phyloP scores from a whole-genome alignment of 35 echinoderm and acorn worm species.

The Apostichopus californicus region DNA sequence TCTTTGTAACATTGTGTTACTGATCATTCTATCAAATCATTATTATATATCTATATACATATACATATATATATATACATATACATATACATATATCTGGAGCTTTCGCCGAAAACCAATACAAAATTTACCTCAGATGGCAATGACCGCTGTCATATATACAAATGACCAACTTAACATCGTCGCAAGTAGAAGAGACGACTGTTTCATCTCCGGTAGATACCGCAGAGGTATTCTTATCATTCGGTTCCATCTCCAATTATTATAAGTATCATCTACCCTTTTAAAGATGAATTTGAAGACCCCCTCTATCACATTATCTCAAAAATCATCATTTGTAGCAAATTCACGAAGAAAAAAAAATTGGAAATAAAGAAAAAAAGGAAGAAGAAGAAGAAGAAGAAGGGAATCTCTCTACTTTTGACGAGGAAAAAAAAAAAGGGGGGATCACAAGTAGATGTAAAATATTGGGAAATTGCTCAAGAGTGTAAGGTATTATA shows the following conservation, averaged over 20 bases:
- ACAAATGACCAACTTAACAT: neutral
- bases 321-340: conserved; percentile 29
- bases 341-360: neutral
- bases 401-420: neutral
- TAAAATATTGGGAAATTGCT: conserved; percentile 11
- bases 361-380: neutral
- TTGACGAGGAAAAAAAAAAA: neutral
- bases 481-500: conserved; percentile 4
- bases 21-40: no score
- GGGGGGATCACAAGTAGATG: neutral
- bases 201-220: neutral
- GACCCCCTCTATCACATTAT: neutral
- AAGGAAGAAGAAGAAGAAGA: neutral
- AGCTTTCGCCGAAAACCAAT: neutral
- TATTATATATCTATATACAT: no score
- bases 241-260: neutral
- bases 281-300: conserved; percentile 38
- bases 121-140: neutral
- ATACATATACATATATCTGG: no score
- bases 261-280: conserved; percentile 28
- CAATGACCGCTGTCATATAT: conserved; percentile 12
- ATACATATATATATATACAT: no score
- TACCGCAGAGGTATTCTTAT: neutral
- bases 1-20: no score
- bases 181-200: neutral